A percentile compares a stretch with the other conserved stretches of the same genome.
These are phyloP conservation scores for Aphelenchoides besseyi DNA, from an alignment of 1,140 invertebrate species.

Conservation along the genomic window DNA sequence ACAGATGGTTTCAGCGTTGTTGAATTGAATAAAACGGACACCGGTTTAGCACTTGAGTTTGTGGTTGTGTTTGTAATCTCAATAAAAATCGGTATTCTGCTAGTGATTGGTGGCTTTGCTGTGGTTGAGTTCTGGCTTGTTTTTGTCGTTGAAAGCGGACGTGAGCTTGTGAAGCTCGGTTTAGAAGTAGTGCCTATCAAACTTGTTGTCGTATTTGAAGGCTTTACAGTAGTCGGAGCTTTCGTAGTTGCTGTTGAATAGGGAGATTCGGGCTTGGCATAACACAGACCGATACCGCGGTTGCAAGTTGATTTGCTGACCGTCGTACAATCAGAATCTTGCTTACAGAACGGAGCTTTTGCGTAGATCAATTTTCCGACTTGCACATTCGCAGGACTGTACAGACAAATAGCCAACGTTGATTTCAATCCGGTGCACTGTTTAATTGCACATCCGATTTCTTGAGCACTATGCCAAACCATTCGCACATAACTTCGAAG, in stretches of 20 bases:
- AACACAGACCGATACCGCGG: background rate
- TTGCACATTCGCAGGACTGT: background rate
- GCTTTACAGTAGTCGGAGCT: background rate
- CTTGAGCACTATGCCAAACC: background rate
- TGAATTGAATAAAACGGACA: no score
- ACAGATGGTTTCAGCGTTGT: no score
- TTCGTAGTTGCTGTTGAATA: background rate
- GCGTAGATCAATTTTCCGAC: background rate
- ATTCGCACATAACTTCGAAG: background rate
- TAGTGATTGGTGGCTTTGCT: no score
- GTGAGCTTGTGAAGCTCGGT: no score
- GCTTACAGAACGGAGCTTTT: background rate
- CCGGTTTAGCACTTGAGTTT: no score
- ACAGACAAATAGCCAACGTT: background rate
- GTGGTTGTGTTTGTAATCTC: no score
- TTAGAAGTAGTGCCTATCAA: no score
- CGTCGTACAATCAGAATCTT: background rate
- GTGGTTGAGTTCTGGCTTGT: no score
- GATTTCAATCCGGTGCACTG: background rate
- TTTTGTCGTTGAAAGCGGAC: no score
- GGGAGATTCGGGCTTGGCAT: background rate
- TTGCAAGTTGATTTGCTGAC: background rate
- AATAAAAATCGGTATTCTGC: no score
- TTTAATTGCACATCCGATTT: background rate
- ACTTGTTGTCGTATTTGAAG: no score